Evolutionary conservation across 2,113 vertebrate genomes (phyloP), one percentile per base, ranked within the genome.

Genomic region (Phodopus roborovskii): DNA sequence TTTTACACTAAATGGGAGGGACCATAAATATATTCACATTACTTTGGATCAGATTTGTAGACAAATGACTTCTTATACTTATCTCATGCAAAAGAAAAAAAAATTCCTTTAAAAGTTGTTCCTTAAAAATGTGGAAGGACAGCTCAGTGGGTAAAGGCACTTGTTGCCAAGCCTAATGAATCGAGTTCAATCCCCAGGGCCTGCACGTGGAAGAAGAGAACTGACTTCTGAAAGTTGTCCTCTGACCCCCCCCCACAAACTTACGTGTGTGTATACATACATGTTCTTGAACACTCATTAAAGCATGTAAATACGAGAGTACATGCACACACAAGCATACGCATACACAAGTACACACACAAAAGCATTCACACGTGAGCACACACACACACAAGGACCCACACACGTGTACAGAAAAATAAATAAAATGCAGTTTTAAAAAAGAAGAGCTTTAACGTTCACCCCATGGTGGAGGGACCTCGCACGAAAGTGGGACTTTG

Each of bases 1-100:
- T 78, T 94, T 77, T 88, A 78, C 2, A 70, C 30, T 82, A 58
- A 78, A 71, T 64, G 42, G 22, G 10, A 48, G 62, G 30, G 3
- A 39, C 39, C 64, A 90, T 84, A 90, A 79, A 85, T 90, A 90
- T 73, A 90, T 7, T 74, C 50, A 70, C 2, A 90, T 66, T 2
- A 74, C 74, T 90, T 86, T 78, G 92, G n/a, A 71, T 74, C 39
- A 60, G 24, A 90, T 79, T 90, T 81, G 48, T 45, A 93, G 56
- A 28, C 45, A 93, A 87, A 62, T 50, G n/a, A 92, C 11, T 62
- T 92, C 66, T 82, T 71, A 83, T 53, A 82, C 26, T 36, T 62
- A 70, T 70, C 39, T 75, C 58, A 22, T 5, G 28, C 24, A 7
- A 24, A 39, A 74, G 88, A 88, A 53, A 58, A 53, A 58, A n/a